phyloP scores from a whole-genome alignment of 2,113 vertebrate species.

The Ahaetulla prasina region DNA sequence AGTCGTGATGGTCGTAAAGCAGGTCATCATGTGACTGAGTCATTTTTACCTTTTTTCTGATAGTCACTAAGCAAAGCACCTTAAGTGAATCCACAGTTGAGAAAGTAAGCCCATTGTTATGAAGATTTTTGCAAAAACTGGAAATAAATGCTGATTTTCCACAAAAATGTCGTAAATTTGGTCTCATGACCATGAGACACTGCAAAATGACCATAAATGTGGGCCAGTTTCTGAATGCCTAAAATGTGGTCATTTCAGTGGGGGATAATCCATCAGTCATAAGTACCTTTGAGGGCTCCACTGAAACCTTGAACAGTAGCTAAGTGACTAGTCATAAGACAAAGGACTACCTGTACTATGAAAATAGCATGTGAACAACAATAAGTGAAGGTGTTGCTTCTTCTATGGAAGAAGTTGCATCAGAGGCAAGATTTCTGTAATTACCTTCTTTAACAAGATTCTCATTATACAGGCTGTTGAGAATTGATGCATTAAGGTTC shows the following conservation, averaged over 20 bases:
- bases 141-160: neutral
- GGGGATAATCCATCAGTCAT: neutral
- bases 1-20: neutral
- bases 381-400: neutral
- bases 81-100: neutral
- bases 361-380: neutral
- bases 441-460: constrained; percentile 97
- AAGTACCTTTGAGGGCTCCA: neutral
- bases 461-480: constrained; percentile 96
- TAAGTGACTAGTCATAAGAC: neutral
- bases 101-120: neutral
- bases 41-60: neutral
- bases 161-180: neutral
- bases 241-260: neutral
- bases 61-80: neutral
- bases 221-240: neutral
- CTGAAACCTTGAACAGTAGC: neutral
- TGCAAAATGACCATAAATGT: neutral
- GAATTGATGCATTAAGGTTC: constrained; percentile 92
- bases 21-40: neutral
- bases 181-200: neutral
- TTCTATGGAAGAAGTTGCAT: neutral
- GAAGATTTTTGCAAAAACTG: neutral
- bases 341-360: neutral
- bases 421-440: neutral